Evolutionary conservation across 2,888 invertebrate genomes (phyloP).

Genomic region (Aphodius sticticus): DNA sequence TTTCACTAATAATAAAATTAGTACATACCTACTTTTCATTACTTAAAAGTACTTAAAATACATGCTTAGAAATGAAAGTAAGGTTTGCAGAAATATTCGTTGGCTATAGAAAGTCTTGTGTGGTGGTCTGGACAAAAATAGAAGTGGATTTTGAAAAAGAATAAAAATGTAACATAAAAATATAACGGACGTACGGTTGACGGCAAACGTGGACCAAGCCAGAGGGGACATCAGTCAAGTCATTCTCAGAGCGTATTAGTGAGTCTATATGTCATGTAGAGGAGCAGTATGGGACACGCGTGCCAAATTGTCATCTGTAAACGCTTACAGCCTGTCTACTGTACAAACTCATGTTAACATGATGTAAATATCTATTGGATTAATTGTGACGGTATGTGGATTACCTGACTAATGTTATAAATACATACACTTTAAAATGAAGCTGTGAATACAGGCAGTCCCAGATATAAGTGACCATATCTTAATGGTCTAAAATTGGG

Average conservation of each 20-base stretch:
- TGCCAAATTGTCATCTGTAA: not conserved
- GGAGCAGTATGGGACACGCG: not conserved
- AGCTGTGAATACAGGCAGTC: no score
- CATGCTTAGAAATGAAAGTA: not conserved
- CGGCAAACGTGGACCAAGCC: not conserved
- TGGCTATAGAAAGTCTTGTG: not conserved
- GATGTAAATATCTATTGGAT: not conserved
- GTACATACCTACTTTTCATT: no score
- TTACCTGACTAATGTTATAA: no score
- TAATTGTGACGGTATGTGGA: not conserved
- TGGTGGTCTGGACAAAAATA: not conserved
- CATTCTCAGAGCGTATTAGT: conserved; percentile 4
- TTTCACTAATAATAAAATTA: no score
- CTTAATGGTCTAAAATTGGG: no score
- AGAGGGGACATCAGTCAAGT: not conserved
- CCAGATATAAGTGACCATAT: no score
- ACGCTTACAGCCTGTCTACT: not conserved
- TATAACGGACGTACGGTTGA: conserved; percentile 4
- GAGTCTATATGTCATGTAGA: not conserved
- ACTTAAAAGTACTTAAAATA: no score
- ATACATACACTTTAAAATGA: no score
- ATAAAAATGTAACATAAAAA: not conserved
- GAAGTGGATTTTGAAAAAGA: conserved; percentile 4
- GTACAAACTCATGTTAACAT: not conserved
- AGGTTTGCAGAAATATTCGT: not conserved